Conservation (phyloP, 2,113 vertebrate species). For the Chionodraco myersi region DNA sequence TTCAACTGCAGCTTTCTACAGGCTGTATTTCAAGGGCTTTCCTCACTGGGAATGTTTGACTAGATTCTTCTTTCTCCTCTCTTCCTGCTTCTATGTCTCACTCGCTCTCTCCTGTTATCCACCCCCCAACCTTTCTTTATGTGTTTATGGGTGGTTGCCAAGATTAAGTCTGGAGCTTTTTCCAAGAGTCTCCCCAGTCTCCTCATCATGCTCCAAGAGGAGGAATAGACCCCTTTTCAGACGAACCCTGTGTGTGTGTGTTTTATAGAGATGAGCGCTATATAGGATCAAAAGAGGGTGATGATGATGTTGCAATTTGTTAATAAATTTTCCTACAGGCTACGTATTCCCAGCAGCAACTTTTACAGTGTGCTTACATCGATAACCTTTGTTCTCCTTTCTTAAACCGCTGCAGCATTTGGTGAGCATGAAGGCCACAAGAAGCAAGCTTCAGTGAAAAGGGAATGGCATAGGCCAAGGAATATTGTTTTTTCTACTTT, state of each 20-base stretch:
- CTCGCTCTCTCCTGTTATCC: background rate
- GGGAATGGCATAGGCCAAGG: constrained; percentile 44
- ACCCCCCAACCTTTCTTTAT: constrained; percentile 48
- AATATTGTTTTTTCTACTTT: constrained; percentile 10
- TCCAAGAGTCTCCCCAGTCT: constrained; percentile 43
- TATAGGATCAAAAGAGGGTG: background rate
- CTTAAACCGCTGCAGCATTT: constrained; percentile 24
- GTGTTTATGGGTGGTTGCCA: constrained; percentile 33
- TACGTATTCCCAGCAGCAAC: constrained; percentile 1
- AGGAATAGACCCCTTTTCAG: constrained; percentile 32
- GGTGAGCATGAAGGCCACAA: constrained; percentile 28
- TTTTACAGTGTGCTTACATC: constrained; percentile 13
- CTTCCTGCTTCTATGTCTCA: constrained; percentile 33
- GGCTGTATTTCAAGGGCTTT: constrained; percentile 72
- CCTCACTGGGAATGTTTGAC: constrained; percentile 66
- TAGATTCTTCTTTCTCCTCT: constrained; percentile 38
- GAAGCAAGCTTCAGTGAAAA: constrained; percentile 28
- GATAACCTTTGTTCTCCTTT: constrained; percentile 17
- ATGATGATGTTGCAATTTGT: constrained; percentile 28
- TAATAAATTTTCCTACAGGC: constrained; percentile 19
- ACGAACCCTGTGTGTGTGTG: constrained; percentile 1
- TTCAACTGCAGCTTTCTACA: constrained; percentile 72
- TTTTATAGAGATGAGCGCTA: constrained; percentile 33
- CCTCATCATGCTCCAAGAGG: constrained; percentile 30
- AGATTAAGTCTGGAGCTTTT: constrained; percentile 46